Evolutionary conservation across 37 sponge, comb jelly and placozoan genomes (phyloP).

Genomic region (Tethya wilhelma): DNA sequence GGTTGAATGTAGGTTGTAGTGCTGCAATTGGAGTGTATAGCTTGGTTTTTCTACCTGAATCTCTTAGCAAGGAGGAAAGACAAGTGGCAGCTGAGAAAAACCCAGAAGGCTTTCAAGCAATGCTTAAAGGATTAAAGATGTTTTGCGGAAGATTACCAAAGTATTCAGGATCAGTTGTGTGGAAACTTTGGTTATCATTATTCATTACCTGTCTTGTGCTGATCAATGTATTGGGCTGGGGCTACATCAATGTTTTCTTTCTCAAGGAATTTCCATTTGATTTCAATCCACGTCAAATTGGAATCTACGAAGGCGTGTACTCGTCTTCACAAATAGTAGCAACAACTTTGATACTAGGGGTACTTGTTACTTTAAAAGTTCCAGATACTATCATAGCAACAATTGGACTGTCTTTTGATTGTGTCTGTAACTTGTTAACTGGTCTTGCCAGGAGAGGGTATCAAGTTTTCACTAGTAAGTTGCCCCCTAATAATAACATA

Average conservation of each 20-base stretch:
- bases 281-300: conserved; percentile 26
- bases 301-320: conserved; percentile 12
- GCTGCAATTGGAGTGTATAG: conserved; percentile 19
- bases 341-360: conserved; percentile 13
- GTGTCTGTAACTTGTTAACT: conserved; percentile 20
- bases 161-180: conserved; percentile 2
- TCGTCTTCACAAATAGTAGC: conserved; percentile 7
- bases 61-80: conserved; percentile 20
- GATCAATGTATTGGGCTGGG: conserved; percentile 15
- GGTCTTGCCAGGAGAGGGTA: conserved; percentile 4
- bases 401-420: conserved; percentile 6
- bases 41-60: conserved; percentile 55
- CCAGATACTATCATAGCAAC: conserved; percentile 47
- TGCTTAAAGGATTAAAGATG: not conserved
- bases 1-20: conserved; percentile 6
- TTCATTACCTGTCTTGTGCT: not conserved
- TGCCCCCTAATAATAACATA: not conserved
- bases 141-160: not conserved
- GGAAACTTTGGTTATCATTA: conserved; percentile 32
- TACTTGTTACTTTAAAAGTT: conserved; percentile 36
- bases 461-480: conserved; percentile 16
- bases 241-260: conserved; percentile 24
- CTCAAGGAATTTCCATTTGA: conserved; percentile 39
- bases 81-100: not conserved
- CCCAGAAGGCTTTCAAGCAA: not conserved